Evolutionary conservation across 2,888 invertebrate genomes (phyloP).

Genomic region (Agriopis aurantiaria): DNA sequence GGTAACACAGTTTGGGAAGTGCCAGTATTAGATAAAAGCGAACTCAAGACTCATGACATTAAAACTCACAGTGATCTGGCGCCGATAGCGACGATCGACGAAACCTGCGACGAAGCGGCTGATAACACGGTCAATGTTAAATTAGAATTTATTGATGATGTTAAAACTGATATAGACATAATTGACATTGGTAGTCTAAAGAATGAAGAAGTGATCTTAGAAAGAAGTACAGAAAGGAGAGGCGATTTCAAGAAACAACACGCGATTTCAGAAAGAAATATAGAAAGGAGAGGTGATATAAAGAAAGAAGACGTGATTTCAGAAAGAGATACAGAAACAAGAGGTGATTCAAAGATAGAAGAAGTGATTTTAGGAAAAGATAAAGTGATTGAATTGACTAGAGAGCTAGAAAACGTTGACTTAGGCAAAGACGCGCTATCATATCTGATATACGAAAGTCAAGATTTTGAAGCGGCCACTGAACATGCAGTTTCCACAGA

Average conservation of each 20-base stretch:
- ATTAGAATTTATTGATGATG: slow-evolving; percentile 70
- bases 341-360: neutral
- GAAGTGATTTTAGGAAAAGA: slow-evolving; percentile 23
- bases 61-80: slow-evolving; percentile 67
- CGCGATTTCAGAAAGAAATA: slow-evolving; percentile 18
- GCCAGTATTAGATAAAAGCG: slow-evolving; percentile 56
- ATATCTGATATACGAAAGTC: slow-evolving; percentile 72
- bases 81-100: slow-evolving; percentile 79
- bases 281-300: neutral
- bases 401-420: slow-evolving; percentile 65
- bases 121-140: slow-evolving; percentile 54
- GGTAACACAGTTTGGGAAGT: slow-evolving; percentile 63
- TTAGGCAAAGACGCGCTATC: slow-evolving; percentile 78
- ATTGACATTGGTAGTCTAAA: slow-evolving; percentile 48
- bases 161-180: slow-evolving; percentile 57
- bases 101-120: slow-evolving; percentile 69
- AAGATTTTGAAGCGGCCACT: slow-evolving; percentile 59
- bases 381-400: slow-evolving; percentile 41
- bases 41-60: slow-evolving; percentile 60
- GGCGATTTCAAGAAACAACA: slow-evolving; percentile 28
- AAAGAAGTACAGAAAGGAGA: neutral
- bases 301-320: slow-evolving; percentile 35
- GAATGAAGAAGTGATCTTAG: neutral
- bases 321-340: slow-evolving; percentile 32
- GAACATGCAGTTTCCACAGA: slow-evolving; percentile 44